These are phyloP conservation scores for Macrotrachela quadricornifera DNA, from an alignment of 1,140 invertebrate genomes.

Conservation along the genomic window DNA sequence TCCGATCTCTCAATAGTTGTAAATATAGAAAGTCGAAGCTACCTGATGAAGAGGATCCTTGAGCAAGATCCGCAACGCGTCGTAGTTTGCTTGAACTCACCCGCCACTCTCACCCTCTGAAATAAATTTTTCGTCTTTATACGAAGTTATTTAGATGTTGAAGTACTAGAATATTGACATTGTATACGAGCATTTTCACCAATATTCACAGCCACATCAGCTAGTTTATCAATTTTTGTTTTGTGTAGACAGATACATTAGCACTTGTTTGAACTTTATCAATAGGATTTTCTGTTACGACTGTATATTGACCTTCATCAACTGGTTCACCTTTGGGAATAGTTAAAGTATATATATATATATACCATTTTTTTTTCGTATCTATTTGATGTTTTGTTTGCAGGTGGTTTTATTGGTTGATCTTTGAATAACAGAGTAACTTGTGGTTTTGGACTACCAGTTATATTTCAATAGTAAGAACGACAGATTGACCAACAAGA, in stretches of 20 bases:
- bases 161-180: slow-evolving; percentile 15
- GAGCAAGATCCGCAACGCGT: no score
- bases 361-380: slow-evolving; percentile 10
- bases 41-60: no score
- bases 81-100: no score
- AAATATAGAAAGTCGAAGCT: no score
- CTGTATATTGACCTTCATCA: slow-evolving; percentile 48
- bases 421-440: slow-evolving; percentile 22
- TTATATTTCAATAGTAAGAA: slow-evolving; percentile 17
- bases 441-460: slow-evolving; percentile 16
- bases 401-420: slow-evolving; percentile 17
- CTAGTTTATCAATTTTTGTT: no score
- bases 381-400: background rate
- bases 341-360: slow-evolving; percentile 2
- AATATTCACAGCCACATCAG: no score
- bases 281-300: background rate
- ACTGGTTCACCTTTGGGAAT: slow-evolving; percentile 12
- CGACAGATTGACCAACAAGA: slow-evolving; percentile 15
- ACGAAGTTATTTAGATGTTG: slow-evolving; percentile 2
- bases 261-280: no score
- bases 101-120: no score
- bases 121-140: background rate
- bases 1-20: no score
- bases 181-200: slow-evolving; percentile 17
- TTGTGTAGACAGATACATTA: no score